Conservation (phyloP, 64 coral and sea anemone species). For the Montipora efflorescens region DNA sequence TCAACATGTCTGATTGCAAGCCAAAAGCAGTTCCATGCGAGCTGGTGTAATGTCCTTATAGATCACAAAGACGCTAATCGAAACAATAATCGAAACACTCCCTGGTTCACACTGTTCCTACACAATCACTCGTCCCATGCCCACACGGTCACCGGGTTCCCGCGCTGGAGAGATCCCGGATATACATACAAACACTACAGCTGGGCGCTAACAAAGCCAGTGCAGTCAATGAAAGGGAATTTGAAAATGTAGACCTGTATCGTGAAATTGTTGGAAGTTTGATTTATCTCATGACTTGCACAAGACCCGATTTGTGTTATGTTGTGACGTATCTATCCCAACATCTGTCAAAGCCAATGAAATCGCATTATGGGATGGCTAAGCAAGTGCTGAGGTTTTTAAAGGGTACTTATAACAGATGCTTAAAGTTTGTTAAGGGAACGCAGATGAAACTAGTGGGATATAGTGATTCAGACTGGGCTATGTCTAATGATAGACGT, state of each 20-base stretch:
- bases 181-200: no score
- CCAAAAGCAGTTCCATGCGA: conserved; percentile 67
- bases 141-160: no score
- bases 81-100: no score
- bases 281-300: conserved; percentile 63
- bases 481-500: conserved; percentile 28
- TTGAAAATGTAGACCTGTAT: conserved; percentile 31
- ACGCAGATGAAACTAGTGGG: conserved; percentile 4
- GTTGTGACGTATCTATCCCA: conserved; percentile 54
- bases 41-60: background rate
- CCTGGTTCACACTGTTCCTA: no score
- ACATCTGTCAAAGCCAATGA: conserved; percentile 55
- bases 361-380: conserved; percentile 26
- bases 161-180: no score
- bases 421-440: conserved; percentile 40
- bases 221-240: conserved; percentile 1
- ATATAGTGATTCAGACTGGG: conserved; percentile 55
- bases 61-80: no score
- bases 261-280: conserved; percentile 54
- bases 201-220: conserved; percentile 29
- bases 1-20: conserved; percentile 62
- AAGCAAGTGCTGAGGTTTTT: conserved; percentile 57
- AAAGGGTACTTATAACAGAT: conserved; percentile 52
- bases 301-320: conserved; percentile 67
- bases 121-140: no score